A percentile compares a stretch with the other conserved stretches of the same genome.
phyloP scores from a whole-genome alignment of 2,797 vertebrate genomes.

The Chromobotia macracanthus region DNA sequence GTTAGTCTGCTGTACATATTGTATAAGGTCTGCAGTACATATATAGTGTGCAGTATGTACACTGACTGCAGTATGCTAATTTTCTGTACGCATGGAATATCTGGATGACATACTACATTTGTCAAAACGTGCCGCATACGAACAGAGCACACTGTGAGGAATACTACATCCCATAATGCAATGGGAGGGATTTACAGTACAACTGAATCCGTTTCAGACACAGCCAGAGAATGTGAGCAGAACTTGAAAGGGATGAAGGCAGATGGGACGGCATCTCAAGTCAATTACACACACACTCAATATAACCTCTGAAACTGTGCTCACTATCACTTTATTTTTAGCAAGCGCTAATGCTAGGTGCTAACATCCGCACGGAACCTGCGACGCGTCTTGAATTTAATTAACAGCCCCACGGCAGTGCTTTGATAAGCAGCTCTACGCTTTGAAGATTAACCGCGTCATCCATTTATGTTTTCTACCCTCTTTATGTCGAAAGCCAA shows the following conservation, averaged over 20 bases:
- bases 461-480: background rate
- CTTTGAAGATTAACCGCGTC: conserved; percentile 23
- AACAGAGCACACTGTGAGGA: too few relatives aligned
- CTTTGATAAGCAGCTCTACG: conserved; percentile 14
- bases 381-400: conserved; percentile 37
- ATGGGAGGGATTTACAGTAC: background rate
- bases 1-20: too few relatives aligned
- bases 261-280: conserved; percentile 7
- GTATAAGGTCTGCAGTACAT: too few relatives aligned
- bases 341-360: conserved; percentile 50
- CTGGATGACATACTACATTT: too few relatives aligned
- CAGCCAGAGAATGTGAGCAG: background rate
- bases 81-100: too few relatives aligned
- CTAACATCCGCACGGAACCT: conserved; percentile 24
- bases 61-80: too few relatives aligned
- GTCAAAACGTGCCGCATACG: too few relatives aligned
- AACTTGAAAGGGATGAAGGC: background rate
- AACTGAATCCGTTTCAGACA: background rate
- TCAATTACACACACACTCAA: conserved; percentile 19
- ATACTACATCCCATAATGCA: background rate
- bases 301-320: conserved; percentile 45
- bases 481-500: conserved; percentile 2
- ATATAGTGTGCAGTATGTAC: too few relatives aligned
- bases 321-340: conserved; percentile 50
- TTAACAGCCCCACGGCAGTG: conserved; percentile 28